Base-by-base conservation (phyloP, 2,797 vertebrate genomes). In the Poeciliopsis presidionis region DNA sequence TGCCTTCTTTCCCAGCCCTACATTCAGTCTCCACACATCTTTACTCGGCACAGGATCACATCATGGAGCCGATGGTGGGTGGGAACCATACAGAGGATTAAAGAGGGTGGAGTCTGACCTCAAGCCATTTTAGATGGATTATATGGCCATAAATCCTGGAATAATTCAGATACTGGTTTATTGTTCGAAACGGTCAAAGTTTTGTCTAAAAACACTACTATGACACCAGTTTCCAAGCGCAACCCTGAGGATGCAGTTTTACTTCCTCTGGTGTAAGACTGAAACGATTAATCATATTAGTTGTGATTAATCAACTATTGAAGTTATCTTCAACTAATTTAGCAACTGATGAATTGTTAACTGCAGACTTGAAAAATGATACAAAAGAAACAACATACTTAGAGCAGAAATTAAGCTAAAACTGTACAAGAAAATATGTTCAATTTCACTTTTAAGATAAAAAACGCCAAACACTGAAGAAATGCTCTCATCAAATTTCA, bases 61-160 rank as follows among this genome's bases (percentile, higher is more conserved):
- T 67, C 67, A 28, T 5, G 43, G 51, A 81, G 69, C 47, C 25
- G 75, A 63, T 67, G 86, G 81, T 84, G 83, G 84, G 76, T 73
- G 87, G 81, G 77, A 43, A 36, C 63, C 51, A 13, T 73, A 41
- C 41, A 14, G 76, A 83, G 73, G 65, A 69, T 80, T 73, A 51
- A 65, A 79, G 65, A 75, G 33, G 75, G 43, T 45, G 65, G 75
- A 73, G 39, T 18, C 30, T 5, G 45, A 28, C 51, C 45, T 30
- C 41, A 46, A 39, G 33, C 28, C 14, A 36, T 36, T 63, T 28
- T 28, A 14, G 43, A 49, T 46, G 43, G 43, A 46, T 20, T 16
- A n/a, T 4, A 16, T 73, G 72, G 11, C 13, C 46, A 41, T 14
- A 55, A n/a, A 55, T 55, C 20, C 33, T 18, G 33, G 33, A 25